Evolutionary conservation across 37 sponge, comb jelly and placozoan genomes (phyloP).

Genomic region (Petrosia ficiformis): DNA sequence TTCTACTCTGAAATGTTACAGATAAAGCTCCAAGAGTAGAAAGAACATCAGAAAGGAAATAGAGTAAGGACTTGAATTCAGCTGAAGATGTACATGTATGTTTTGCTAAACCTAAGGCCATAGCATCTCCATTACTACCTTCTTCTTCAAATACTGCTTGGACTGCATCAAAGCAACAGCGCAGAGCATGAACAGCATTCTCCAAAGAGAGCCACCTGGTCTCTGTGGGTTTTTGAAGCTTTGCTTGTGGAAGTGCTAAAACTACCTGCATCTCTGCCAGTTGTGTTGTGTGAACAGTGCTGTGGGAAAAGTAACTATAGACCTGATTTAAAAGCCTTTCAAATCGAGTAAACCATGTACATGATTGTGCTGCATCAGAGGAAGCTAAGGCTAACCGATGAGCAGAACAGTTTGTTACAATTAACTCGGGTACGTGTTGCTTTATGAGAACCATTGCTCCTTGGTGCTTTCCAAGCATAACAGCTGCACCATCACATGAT

Average conservation of each 20-base stretch:
- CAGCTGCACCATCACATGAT: conserved; percentile 14
- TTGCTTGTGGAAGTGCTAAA: conserved; percentile 26
- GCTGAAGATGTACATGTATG: conserved; percentile 2
- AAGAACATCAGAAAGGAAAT: background rate
- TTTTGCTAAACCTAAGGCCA: conserved; percentile 35
- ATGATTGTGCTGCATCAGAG: conserved; percentile 10
- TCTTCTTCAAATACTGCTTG: conserved; percentile 14
- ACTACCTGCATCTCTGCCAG: conserved; percentile 23
- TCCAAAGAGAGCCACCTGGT: conserved; percentile 33
- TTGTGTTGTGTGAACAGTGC: conserved; percentile 22
- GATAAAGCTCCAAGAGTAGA: background rate
- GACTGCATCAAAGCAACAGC: conserved; percentile 18
- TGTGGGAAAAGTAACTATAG: conserved; percentile 17
- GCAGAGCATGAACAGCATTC: conserved; percentile 29
- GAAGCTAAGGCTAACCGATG: conserved; percentile 24
- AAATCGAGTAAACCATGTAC: background rate
- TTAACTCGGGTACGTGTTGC: conserved; percentile 3
- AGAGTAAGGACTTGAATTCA: background rate
- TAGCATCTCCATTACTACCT: conserved; percentile 33
- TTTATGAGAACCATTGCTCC: conserved; percentile 15
- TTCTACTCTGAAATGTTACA: background rate
- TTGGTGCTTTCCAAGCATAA: conserved; percentile 11
- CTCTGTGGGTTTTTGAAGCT: conserved; percentile 24
- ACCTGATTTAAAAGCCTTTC: conserved; percentile 21
- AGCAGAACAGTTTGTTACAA: conserved; percentile 43